Base-by-base conservation (phyloP, 2,113 vertebrate species). In the Onychostruthus taczanowskii region DNA sequence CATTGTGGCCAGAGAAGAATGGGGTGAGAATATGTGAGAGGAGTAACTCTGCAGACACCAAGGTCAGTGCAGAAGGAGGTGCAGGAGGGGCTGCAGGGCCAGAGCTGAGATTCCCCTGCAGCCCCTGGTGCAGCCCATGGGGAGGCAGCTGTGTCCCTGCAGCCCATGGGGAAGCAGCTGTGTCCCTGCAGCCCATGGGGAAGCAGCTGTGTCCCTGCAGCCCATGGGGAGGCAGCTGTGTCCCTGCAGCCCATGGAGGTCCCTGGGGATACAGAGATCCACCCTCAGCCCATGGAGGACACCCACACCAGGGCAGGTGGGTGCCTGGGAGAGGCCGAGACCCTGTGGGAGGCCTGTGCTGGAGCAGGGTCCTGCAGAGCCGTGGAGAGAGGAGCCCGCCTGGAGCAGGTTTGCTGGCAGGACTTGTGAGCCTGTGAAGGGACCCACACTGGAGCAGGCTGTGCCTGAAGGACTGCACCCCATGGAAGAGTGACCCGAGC, bases 371-470 rank as follows among this genome's bases (percentile, higher is more conserved):
- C 18, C 67, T 72, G 56, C 33, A 52, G 20, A 44, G 13, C 47
- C 0, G 0, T 26, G 58, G 33, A 63, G 11, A 84, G 33, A 63
- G 27, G n/a, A 74, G 18, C n/a, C 26, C 28, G 12, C 2, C 59
- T 47, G 50, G 59, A 56, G 59, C 59, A 47, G 39, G 7, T 14
- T 44, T n/a, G 4, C 30, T 47, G 41, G 23, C 3, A 6, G 41
- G 16, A 56, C 19, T 64, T 24, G 61, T 27, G 59, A 74, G 6
- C 18, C 41, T n/a, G 7, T 47, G 50, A 4, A 10, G 41, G 59
- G 7, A n/a, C 7, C 15, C 28, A 33, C 0, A 0, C 0, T n/a
- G 59, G 23, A 75, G 50, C 2, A 56, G n/a, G n/a, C n/a, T 56
- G 37, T 52, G 2, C 16, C 35, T 58, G 52, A 16, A 49, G 8